Evolutionary conservation across 2,888 invertebrate genomes (phyloP).

Genomic region (Chaetogeoica ovagalla): DNA sequence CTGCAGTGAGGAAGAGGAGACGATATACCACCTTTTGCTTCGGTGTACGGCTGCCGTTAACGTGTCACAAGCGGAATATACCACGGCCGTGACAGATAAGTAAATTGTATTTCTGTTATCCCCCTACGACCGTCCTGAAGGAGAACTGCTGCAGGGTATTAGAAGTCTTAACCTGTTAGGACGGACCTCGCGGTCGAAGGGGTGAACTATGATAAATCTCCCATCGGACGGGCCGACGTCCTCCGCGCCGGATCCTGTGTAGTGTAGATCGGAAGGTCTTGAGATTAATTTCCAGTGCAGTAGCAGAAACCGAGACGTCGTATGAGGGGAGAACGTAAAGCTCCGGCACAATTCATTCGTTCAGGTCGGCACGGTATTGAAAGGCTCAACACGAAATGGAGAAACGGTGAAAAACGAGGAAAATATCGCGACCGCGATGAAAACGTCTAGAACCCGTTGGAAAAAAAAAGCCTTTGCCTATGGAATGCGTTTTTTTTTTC

Average conservation of each 20-base stretch:
- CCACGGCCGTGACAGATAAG: constrained; percentile 41
- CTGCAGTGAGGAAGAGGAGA: background rate
- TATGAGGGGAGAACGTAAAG: constrained; percentile 2
- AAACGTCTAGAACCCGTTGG: no score
- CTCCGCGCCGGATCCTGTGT: background rate
- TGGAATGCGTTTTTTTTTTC: no score
- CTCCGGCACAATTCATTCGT: background rate
- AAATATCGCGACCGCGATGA: background rate
- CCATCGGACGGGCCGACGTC: constrained; percentile 17
- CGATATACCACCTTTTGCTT: background rate
- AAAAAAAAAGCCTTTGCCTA: no score
- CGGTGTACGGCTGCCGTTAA: constrained; percentile 32
- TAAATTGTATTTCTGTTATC: constrained; percentile 51
- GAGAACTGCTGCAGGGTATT: constrained; percentile 10
- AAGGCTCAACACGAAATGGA: background rate
- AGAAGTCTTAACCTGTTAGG: constrained; percentile 41
- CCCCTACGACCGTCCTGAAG: background rate
- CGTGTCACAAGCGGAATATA: constrained; percentile 20
- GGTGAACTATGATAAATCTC: constrained; percentile 45
- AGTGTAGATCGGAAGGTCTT: constrained; percentile 1
- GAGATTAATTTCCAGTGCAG: constrained; percentile 41
- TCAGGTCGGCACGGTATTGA: constrained; percentile 4
- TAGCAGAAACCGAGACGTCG: background rate
- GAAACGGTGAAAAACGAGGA: constrained; percentile 16
- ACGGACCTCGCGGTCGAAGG: constrained; percentile 8